Evolutionary conservation across 2,888 invertebrate species (phyloP), one percentile per base, ranked within the genome.

Genomic region (Lamellibrachia columna): DNA sequence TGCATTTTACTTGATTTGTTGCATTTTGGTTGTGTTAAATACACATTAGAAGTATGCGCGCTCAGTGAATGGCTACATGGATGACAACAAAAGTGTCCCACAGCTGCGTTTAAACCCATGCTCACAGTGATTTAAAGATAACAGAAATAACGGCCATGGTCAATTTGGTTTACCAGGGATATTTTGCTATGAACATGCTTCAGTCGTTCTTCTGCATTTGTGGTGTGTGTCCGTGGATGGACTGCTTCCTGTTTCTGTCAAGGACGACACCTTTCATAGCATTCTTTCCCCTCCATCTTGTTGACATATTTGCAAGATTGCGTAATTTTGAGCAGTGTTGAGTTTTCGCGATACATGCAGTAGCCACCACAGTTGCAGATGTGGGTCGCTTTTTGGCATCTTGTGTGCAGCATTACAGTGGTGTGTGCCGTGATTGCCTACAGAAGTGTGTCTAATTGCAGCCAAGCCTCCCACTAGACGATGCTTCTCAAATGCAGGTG

Each of bases 401-500:
- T 75, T 75, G 75, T 60, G 60, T 75, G 75, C 75, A 22, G 3
- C 22, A 15, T 22, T 75, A 75, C 15, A 75, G n/a, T 75, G 75
- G 75, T 75, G 75, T 22, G 22, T 75, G 75, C 75, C 75, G 75
- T 75, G 75, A 75, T 75, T 75, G 75, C 75, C 75, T 75, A 75
- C 75, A 75, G 75, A 75, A 75, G 75, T 75, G 22, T 75, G 75
- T 75, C 75, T 75, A n/a, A 75, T 75, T 75, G 75, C 75, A 75
- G 75, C 75, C 15, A 75, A 75, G 75, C 75, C 75, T 75, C 75
- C 75, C 22, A 22, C 75, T 75, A 75, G 75, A 75, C 75, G 75
- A 75, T 75, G 75, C 75, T 75, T 75, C 75, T 75, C 75, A 75
- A 75, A 75, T 75, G 75, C 75, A 75, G 75, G 75, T 75, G 75